Evolutionary conservation across 2,888 invertebrate genomes (phyloP), one percentile per base, ranked within the genome.

Genomic region (Rhamphomyia laevipes): DNA sequence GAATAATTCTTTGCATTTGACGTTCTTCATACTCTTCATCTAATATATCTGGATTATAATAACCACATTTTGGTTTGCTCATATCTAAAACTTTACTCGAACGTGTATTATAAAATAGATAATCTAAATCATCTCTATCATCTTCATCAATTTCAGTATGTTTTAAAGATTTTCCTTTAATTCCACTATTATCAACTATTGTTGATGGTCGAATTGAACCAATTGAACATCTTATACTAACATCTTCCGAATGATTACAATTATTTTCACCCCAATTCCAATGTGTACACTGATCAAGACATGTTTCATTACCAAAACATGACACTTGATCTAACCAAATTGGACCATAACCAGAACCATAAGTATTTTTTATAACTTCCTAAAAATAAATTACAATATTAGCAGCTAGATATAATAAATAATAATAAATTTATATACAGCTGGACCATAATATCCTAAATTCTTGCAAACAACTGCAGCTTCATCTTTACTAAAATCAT

Each of bases 161-260:
- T 42, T 42, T 37, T 12, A 21, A 31, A 21, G 41, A 17, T 16
- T 27, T 23, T 7, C 37, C 16, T 37, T 55, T 35, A 43, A 13
- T 11, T 11, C 44, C 46, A 45, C 47, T 15, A 45, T 52, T 40
- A 35, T 17, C 27, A 0, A 15, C 41, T 1, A 57, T 52, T 3
- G 62, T 62, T 4, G 59, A 58, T 5, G 51, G 38, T 11, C 21
- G 27, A 21, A 16, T 18, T 17, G 60, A 55, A 2, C 65, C 67
- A 3, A 55, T 57, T 0, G 60, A 59, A 52, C 70, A 71, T 13
- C 58, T 60, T 12, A 87, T 74, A 3, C 78, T 78, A 1, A 81
- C 84, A 61, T 86, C 86, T 65, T 86, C 86, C 10, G 72, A 70
- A 63, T 86, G 86, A 50, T 77, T 76, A 61, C 86, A 86, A 61